These are phyloP conservation scores for Nasonia longicornis DNA, from an alignment of 1,140 invertebrate species.

Conservation along the genomic window DNA sequence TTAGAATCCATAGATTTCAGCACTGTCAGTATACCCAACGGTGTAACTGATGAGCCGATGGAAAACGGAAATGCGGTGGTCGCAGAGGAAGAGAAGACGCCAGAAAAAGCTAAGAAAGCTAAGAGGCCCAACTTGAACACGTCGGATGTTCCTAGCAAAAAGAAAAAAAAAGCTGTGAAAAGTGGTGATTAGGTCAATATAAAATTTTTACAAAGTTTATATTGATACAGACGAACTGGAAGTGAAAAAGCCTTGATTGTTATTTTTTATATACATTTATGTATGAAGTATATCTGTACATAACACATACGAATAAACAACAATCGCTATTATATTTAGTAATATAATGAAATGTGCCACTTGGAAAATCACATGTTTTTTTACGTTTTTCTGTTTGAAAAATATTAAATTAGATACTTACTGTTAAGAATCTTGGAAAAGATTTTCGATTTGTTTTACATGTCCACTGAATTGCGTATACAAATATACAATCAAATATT, in stretches of 20 bases:
- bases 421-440: background rate
- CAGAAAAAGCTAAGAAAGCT: conserved; percentile 34
- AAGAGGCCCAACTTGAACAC: conserved; percentile 49
- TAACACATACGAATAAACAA: conserved; percentile 42
- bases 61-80: conserved; percentile 47
- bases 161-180: conserved; percentile 52
- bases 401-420: background rate
- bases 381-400: background rate
- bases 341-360: conserved; percentile 21
- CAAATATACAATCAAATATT: background rate
- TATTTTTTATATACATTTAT: conserved; percentile 52
- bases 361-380: background rate
- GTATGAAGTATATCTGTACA: conserved; percentile 45
- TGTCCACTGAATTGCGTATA: background rate
- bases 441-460: background rate
- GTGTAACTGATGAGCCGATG: conserved; percentile 38
- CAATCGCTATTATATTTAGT: conserved; percentile 34
- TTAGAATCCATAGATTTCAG: conserved; percentile 58
- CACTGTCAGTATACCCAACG: conserved; percentile 45
- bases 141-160: conserved; percentile 49
- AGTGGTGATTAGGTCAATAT: conserved; percentile 39
- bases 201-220: conserved; percentile 38
- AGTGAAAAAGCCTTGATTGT: conserved; percentile 41
- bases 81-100: conserved; percentile 11
- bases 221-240: conserved; percentile 15